Evolutionary conservation across 2,113 vertebrate species (phyloP).

Genomic region (Chinchilla lanigera): DNA sequence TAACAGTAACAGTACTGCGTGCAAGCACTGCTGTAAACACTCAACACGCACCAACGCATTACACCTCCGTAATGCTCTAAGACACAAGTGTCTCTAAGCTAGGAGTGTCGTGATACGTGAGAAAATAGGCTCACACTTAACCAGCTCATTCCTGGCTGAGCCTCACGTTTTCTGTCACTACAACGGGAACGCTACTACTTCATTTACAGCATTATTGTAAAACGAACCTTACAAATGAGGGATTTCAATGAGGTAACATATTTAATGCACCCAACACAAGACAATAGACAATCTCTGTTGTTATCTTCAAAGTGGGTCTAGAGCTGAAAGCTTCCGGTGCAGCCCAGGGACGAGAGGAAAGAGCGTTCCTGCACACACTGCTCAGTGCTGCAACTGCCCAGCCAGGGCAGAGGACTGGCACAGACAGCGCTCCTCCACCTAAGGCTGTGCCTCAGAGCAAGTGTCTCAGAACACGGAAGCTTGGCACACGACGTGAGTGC

Average conservation of each 20-base stretch:
- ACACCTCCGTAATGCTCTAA: background rate
- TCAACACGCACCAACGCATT: background rate
- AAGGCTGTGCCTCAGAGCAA: constrained; percentile 6
- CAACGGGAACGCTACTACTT: background rate
- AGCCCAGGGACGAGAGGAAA: background rate
- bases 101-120: background rate
- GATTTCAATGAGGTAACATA: background rate
- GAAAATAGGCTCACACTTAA: background rate
- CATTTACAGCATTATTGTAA: background rate
- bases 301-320: background rate
- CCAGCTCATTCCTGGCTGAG: background rate
- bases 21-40: background rate
- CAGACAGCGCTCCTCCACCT: background rate
- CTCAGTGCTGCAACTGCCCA: background rate
- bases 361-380: background rate
- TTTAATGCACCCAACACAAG: background rate
- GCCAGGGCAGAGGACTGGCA: constrained; percentile 1
- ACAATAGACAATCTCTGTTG: background rate
- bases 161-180: background rate
- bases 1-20: background rate
- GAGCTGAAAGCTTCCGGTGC: background rate
- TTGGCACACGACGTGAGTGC: background rate
- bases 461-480: constrained; percentile 1
- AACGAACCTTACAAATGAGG: background rate
- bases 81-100: background rate